These are phyloP conservation scores for Orussus abietinus DNA, from an alignment of 1,140 invertebrate species.

Conservation along the genomic window DNA sequence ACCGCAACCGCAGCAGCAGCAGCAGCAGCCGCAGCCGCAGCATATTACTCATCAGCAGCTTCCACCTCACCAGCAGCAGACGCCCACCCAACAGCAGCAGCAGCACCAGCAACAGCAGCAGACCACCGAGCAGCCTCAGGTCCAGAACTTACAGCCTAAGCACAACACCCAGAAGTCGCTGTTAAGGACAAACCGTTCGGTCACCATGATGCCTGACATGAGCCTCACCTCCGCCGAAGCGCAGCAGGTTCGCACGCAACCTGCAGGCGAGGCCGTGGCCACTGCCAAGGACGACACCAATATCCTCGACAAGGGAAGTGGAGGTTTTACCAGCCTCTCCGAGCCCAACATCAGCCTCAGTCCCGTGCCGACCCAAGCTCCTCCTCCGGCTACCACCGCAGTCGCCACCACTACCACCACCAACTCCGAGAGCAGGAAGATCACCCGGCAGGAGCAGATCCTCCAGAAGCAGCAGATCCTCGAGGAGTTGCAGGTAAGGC, in stretches of 20 bases:
- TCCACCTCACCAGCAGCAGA: constrained; percentile 30
- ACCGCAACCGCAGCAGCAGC: constrained; percentile 31
- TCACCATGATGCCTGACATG: constrained; percentile 49
- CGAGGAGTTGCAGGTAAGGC: constrained; percentile 70
- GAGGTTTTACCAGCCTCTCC: constrained; percentile 38
- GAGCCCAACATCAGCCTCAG: constrained; percentile 45
- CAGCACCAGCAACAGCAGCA: constrained; percentile 43
- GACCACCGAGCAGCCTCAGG: constrained; percentile 39
- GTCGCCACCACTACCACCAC: constrained; percentile 17
- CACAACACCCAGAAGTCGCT: constrained; percentile 53
- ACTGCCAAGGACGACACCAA: constrained; percentile 47
- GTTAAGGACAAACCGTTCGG: constrained; percentile 56
- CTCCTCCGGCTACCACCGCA: constrained; percentile 19
- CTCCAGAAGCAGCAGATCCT: constrained; percentile 73
- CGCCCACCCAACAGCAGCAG: constrained; percentile 30
- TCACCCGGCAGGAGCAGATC: constrained; percentile 62
- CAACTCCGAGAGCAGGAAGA: constrained; percentile 37
- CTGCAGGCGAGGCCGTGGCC: constrained; percentile 39
- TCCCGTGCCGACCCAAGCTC: too few relatives aligned
- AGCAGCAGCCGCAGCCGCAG: not conserved
- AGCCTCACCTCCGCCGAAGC: constrained; percentile 57
- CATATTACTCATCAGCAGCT: not conserved
- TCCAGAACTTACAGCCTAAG: constrained; percentile 43
- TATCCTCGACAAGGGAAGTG: constrained; percentile 50
- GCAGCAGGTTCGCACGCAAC: constrained; percentile 53